Base-by-base conservation (phyloP, 1,140 invertebrate species). In the Mylabris phalerata region DNA sequence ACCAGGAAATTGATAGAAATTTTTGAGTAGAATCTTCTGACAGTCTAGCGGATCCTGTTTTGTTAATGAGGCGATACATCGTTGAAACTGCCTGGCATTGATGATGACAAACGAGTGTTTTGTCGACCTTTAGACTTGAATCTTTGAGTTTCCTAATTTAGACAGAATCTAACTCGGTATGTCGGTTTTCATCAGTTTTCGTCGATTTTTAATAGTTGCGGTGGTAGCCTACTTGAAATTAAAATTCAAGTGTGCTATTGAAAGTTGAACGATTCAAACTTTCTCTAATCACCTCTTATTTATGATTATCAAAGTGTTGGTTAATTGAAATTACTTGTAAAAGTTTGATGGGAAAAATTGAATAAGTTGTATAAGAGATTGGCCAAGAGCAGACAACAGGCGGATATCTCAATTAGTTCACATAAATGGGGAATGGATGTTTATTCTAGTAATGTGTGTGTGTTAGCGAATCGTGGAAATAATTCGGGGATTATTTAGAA, bases 401-500 rank as follows among this genome's bases (percentile, higher is more conserved):
- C 48, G 48, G 48, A 50, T 50, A 38, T 50, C 48, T 50, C 48
- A 50, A 50, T 54, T 46, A 10, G 50, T 52, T 25, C 32, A 24
- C 11, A 42, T 11, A 13, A 52, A 46, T 32, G 32, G 51, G 51
- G n/a, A 38, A 50, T 54, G 11, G 19, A 45, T 54, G 42, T 45
- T 45, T 45, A 45, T 19, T 54, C 51, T 13, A 26, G 7, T 48
- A 25, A 57, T 50, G 24, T 43, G 32, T 7, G 55, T 50, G 32
- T 7, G 55, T 50, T 47, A 54, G 38, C 40, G 46, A 54, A 59
- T 54, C 50, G 50, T 41, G 44, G 40, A 48, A 51, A 49, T 60
- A 55, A 60, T 55, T 48, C 47, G 46, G 26, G 42, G 58, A 60
- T 60, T 55, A 55, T 55, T 55, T 55, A 60, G 48, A 55, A 48